Base-by-base conservation (phyloP, 2,888 invertebrate genomes). In the Oscheius sp. region DNA sequence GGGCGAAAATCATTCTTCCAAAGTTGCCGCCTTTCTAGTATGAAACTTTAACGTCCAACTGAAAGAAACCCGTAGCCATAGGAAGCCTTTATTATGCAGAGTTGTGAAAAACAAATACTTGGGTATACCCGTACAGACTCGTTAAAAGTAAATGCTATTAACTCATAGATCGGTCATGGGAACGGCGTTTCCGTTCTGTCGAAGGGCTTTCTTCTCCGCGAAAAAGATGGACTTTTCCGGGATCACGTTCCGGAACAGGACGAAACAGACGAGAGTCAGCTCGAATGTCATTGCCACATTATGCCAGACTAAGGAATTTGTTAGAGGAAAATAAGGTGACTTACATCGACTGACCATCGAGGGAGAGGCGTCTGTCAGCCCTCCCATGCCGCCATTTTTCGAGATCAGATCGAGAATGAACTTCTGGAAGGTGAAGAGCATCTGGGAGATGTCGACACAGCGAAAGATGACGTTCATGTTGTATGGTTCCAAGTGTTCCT, bases 281-380 rank as follows among this genome's bases (percentile, higher is more conserved):
- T 70, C 70, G 68, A 76, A 70, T 13, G 73, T 76, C 72, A 76
- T 76, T n/a, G 76, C 72, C 53, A 73, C 60, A 59, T 76, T 76
- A 60, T 73, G 73, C 76, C 76, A 76, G 48, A 76, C 76, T 76
- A 21, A 21, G 21, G 21, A 21, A 21, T 21, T 21, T 21, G 21
- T 21, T 21, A 21, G 21, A 21, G 21, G 21, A 21, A 21, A 21
- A 21, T 21, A 21, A 21, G 21, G 21, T 21, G n/a, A 63, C 75
- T 72, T 37, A 76, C 76, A 76, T 65, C 76, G 58, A 47, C 73
- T 73, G 60, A 76, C 68, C 66, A 66, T 73, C 10, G 66, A 51
- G 2, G 76, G 73, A 33, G 76, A 35, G 1, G 73, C 76, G n/a
- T 66, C 47, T 11, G 57, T 63, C 13, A 76, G 32, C 2, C 73